These are phyloP conservation scores for Podargus strigoides DNA, from an alignment of 2,797 vertebrate species.

Conservation along the genomic window DNA sequence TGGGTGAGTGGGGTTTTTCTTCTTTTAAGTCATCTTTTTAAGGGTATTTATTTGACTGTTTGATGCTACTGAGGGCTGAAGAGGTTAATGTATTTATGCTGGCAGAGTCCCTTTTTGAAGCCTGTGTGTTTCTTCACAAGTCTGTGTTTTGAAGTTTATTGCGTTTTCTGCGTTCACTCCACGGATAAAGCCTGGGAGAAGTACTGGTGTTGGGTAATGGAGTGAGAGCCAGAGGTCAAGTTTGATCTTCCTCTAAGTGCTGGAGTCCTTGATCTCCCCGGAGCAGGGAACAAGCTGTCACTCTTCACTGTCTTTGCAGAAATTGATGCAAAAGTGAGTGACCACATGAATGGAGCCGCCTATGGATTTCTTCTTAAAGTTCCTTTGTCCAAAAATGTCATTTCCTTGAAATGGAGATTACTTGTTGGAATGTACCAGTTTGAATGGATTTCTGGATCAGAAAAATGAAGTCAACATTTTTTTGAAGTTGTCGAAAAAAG, in stretches of 20 bases:
- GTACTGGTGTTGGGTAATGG: background rate
- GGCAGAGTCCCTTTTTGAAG: background rate
- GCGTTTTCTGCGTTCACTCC: background rate
- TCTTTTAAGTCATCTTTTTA: background rate
- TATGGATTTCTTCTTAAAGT: background rate
- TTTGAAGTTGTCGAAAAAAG: background rate
- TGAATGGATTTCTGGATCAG: background rate
- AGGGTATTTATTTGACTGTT: background rate
- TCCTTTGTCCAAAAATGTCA: background rate
- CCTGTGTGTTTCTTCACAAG: background rate
- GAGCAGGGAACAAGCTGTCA: background rate
- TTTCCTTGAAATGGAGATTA: background rate
- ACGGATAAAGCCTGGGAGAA: background rate
- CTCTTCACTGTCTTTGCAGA: background rate
- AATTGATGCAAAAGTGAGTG: background rate
- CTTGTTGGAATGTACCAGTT: fast-evolving
- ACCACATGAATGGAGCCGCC: background rate
- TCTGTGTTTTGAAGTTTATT: background rate
- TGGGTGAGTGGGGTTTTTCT: background rate
- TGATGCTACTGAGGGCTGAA: background rate
- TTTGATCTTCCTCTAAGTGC: background rate
- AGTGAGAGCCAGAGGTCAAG: background rate
- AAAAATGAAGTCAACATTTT: background rate
- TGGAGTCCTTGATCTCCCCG: background rate
- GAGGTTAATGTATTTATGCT: background rate